Evolutionary conservation across 1,140 invertebrate species (phyloP), one percentile per base, ranked within the genome.

Genomic region (Nasonia giraulti): DNA sequence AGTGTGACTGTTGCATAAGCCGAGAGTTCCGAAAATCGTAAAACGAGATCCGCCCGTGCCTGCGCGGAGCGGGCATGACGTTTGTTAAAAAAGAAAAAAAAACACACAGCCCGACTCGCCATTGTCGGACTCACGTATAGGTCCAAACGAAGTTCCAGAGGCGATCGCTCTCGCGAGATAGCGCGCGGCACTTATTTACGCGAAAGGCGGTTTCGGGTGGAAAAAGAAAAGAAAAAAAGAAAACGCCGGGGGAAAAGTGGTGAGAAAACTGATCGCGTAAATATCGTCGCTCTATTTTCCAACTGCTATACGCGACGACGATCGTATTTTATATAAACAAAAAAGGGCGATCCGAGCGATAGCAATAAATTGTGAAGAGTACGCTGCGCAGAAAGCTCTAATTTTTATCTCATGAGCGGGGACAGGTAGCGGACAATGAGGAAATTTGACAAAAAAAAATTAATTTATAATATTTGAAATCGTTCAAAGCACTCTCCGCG

Each of bases 11-110:
- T 83, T 71, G 82, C 82, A 78, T 83, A 84, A 84, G 73, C 76
- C 68, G 76, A n/a, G 50, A 74, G 80, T 69, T 83, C 75, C 82
- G 75, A 79, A 79, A 66, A 79, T 79, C 82, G 66, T 84, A 73
- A 84, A 84, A 71, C 40, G 69, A 44, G 55, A 66, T 69, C 14
- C 78, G 62, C 17, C 66, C 11, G 17, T 31, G 78, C 76, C 14
- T 78, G 31, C 0, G 2, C 27, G 4, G 27, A 31, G 23, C n/a
- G 17, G 50, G 50, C 50, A 55, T 55, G 17, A 55, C 12, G 50
- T 55, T 55, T 17, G 12, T 55, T 55, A 55, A 55, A 17, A 17
- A 37, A 80, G 11, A 20, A 12, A 10, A 17, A 14, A 37, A 47
- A 31, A 11, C n/a, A 5, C 11, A 33, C n/a, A 14, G 20, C n/a